Evolutionary conservation across 2,888 invertebrate species (phyloP).

Genomic region (Nemotelus nigrinus): DNA sequence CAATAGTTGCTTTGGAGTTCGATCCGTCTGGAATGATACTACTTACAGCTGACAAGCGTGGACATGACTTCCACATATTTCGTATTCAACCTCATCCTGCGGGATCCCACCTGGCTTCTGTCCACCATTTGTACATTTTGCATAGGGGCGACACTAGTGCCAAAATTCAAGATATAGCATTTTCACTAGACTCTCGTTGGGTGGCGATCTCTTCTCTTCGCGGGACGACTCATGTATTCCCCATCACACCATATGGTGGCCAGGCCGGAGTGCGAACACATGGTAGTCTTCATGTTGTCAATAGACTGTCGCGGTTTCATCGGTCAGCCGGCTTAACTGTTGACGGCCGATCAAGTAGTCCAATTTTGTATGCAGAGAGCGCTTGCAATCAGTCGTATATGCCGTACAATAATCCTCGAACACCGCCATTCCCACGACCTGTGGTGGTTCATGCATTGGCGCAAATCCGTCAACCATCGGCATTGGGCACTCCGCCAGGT

Average conservation of each 20-base stretch:
- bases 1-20: slow-evolving; percentile 89
- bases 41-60: slow-evolving; percentile 89
- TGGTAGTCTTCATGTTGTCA: slow-evolving; percentile 92
- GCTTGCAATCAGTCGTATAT: slow-evolving; percentile 65
- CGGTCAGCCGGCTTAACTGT: slow-evolving; percentile 90
- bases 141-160: slow-evolving; percentile 97
- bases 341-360: slow-evolving; percentile 77
- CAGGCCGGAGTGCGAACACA: slow-evolving; percentile 91
- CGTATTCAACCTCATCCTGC: slow-evolving; percentile 92
- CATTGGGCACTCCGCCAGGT: slow-evolving; percentile 60
- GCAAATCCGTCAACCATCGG: slow-evolving; percentile 80
- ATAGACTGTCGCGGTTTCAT: slow-evolving; percentile 93
- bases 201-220: slow-evolving; percentile 93
- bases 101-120: slow-evolving; percentile 85
- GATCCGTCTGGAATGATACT: slow-evolving; percentile 90
- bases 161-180: slow-evolving; percentile 91
- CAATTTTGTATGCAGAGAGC: slow-evolving; percentile 66
- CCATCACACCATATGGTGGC: slow-evolving; percentile 96
- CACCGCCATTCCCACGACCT: slow-evolving; percentile 92
- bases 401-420: slow-evolving; percentile 85
- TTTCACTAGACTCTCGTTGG: slow-evolving; percentile 95
- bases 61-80: slow-evolving; percentile 96
- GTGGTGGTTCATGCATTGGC: slow-evolving; percentile 82
- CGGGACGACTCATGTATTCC: slow-evolving; percentile 98
- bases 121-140: slow-evolving; percentile 94